A percentile compares a stretch with the other conserved stretches of the same genome.
Conservation (phyloP, 2,797 vertebrate genomes). For the Tiaroga cobitis region DNA sequence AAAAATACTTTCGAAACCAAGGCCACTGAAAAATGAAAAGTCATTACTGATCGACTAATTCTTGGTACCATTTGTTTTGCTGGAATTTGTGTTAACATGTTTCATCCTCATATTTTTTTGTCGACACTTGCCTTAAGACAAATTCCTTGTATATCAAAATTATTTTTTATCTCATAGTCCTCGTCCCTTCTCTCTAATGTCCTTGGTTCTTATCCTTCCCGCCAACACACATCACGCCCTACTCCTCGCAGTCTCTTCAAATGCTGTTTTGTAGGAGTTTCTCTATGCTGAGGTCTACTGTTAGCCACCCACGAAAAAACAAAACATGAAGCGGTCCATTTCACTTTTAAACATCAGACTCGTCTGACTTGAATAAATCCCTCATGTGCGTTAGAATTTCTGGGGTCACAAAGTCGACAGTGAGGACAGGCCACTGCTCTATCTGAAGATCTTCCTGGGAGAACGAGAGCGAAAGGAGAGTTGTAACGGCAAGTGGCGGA, state of each 20-base stretch:
- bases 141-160: constrained; percentile 28
- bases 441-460: constrained; percentile 36
- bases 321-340: constrained; percentile 36
- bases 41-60: neutral
- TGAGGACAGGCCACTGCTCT: neutral
- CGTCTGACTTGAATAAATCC: constrained; percentile 4
- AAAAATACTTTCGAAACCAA: neutral
- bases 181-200: neutral
- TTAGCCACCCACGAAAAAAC: constrained; percentile 35
- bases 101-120: neutral
- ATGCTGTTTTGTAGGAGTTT: constrained; percentile 8
- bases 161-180: neutral
- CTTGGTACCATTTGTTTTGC: neutral
- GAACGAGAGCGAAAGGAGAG: neutral
- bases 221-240: neutral
- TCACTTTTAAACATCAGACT: constrained; percentile 19
- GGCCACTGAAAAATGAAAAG: neutral
- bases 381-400: neutral
- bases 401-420: neutral
- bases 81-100: neutral
- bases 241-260: constrained; percentile 3
- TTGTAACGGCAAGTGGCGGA: neutral
- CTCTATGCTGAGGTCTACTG: neutral
- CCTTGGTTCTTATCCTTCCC: constrained; percentile 8
- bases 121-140: constrained; percentile 14